Conservation (phyloP, 1,140 invertebrate species). For the Tribolium castaneum region DNA sequence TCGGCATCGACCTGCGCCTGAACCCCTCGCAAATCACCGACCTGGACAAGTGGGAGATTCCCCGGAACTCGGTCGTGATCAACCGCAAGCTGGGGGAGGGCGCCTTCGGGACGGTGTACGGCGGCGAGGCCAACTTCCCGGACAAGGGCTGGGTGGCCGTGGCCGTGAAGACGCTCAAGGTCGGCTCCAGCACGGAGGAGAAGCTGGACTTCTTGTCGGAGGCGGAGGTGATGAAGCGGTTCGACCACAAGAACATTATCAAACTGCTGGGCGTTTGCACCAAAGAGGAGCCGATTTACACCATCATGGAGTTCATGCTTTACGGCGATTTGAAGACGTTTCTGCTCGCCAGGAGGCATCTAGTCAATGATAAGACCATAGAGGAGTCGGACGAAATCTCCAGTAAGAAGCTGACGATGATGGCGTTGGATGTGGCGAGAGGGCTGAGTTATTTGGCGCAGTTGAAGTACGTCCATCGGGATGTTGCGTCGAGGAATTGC, state of each 20-base stretch:
- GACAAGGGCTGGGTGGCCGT: constrained; percentile 84
- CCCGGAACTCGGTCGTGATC: constrained; percentile 86
- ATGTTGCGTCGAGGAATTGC: constrained; percentile 90
- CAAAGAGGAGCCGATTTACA: constrained; percentile 85
- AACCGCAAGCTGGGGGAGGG: constrained; percentile 89
- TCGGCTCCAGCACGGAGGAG: constrained; percentile 83
- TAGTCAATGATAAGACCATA: constrained; percentile 76
- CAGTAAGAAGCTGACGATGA: constrained; percentile 81
- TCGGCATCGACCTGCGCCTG: constrained; percentile 74
- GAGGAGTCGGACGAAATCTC: constrained; percentile 83
- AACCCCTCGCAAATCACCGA: constrained; percentile 61
- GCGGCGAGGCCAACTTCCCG: constrained; percentile 81
- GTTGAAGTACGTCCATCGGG: constrained; percentile 86
- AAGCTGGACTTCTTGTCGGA: constrained; percentile 95
- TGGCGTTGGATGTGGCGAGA: constrained; percentile 88
- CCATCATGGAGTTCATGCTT: constrained; percentile 94
- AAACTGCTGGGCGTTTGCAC: constrained; percentile 88
- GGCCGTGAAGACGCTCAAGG: constrained; percentile 91
- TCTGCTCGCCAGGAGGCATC: constrained; percentile 82
- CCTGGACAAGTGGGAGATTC: constrained; percentile 89
- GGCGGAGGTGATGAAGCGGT: constrained; percentile 91
- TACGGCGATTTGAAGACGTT: constrained; percentile 93
- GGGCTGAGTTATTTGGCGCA: constrained; percentile 85
- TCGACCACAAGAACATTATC: constrained; percentile 92
- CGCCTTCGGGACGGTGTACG: constrained; percentile 90